Conservation (phyloP, 2,888 invertebrate species). For the Sarcophaga subvicina region DNA sequence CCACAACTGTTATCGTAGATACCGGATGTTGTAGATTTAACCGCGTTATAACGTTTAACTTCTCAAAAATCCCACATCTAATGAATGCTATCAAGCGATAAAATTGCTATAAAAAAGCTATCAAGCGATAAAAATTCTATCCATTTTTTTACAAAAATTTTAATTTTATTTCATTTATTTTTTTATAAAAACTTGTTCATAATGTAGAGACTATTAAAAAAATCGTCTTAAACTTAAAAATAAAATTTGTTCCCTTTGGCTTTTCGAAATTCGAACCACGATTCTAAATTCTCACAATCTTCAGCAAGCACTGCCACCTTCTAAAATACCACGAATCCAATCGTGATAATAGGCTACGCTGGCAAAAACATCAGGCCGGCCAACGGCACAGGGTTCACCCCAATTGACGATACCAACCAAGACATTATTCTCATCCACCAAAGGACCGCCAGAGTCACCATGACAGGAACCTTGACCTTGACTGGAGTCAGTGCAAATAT, state of each 20-base stretch:
- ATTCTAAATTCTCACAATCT: slow-evolving; percentile 24
- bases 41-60: no score
- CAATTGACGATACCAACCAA: slow-evolving; percentile 80
- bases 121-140: no score
- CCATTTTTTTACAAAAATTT: no score
- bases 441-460: slow-evolving; percentile 80
- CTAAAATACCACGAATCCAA: slow-evolving; percentile 76
- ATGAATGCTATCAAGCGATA: no score
- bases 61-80: no score
- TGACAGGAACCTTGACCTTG: slow-evolving; percentile 83
- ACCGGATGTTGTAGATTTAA: no score
- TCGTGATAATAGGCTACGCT: slow-evolving; percentile 76
- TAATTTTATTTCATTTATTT: not conserved
- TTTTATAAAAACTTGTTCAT: not conserved
- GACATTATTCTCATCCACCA: slow-evolving; percentile 74
- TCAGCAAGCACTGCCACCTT: slow-evolving; percentile 69
- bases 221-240: slow-evolving; percentile 2
- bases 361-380: slow-evolving; percentile 80
- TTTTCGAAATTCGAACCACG: not conserved
- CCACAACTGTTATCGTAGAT: no score
- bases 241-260: slow-evolving; percentile 58
- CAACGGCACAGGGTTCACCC: slow-evolving; percentile 80
- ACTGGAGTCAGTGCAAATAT: slow-evolving; percentile 84
- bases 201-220: not conserved
- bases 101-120: no score